Conservation (phyloP, 2,797 vertebrate species). For the Limnodromus scolopaceus region DNA sequence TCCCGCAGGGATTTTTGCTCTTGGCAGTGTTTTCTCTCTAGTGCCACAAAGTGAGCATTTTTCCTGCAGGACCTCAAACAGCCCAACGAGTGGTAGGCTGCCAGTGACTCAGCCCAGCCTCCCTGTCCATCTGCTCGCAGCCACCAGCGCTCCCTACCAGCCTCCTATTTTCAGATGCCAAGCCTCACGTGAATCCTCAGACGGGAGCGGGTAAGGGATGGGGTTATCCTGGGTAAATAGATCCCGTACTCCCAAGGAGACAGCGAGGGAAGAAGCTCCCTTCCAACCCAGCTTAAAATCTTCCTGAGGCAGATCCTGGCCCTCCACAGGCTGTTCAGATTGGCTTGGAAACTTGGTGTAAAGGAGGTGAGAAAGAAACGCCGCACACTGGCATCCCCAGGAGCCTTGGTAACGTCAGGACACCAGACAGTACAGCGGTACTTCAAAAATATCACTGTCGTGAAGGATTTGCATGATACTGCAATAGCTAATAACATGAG, state of each 20-base stretch:
- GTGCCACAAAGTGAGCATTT: conserved; percentile 29
- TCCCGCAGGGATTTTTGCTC: background rate
- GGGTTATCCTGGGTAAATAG: background rate
- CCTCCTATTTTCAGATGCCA: background rate
- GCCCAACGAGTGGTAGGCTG: conserved; percentile 17
- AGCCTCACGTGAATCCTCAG: background rate
- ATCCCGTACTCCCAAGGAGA: background rate
- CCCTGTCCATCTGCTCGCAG: background rate
- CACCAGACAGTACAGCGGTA: background rate
- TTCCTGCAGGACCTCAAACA: conserved; percentile 44
- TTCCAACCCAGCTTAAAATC: background rate
- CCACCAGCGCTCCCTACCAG: background rate
- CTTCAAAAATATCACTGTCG: background rate
- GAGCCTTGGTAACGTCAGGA: conserved; percentile 5
- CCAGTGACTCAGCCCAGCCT: background rate
- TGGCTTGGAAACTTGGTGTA: background rate
- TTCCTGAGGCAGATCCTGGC: background rate
- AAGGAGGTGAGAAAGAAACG: background rate
- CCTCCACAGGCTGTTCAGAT: background rate
- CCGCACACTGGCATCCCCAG: background rate
- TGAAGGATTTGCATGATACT: conserved; percentile 5
- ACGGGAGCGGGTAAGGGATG: background rate
- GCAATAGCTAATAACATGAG: background rate
- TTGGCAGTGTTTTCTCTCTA: background rate
- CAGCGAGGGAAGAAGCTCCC: background rate